Base-by-base conservation (phyloP, 2,888 invertebrate species). In the Spodoptera littoralis region DNA sequence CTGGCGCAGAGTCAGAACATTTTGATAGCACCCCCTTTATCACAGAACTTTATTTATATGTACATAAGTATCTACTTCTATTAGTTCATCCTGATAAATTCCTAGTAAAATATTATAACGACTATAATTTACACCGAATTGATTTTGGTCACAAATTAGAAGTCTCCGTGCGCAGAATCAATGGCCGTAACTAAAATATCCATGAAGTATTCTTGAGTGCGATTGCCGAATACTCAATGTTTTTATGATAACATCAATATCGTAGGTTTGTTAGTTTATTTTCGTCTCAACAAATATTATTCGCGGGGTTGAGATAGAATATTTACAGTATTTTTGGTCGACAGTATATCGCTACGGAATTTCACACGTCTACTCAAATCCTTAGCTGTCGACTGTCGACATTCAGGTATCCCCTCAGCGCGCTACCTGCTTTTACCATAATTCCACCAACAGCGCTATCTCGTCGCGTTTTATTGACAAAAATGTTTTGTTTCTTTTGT, bases 1-100 rank as follows among this genome's bases (percentile, higher is more conserved):
- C 90, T 91, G 91, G 90, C 89, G 85, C 86, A 68, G 80, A 86
- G 81, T 88, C 90, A 86, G 89, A 88, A 87, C 88, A 86, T 88
- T 90, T 87, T 88, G 90, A 90, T 89, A 88, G 82, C 77, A 83
- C 82, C 79, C 76, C 85, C 80, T 87, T 86, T 90, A 89, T 88
- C 76, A 76, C 69, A 66, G 58, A 81, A 79, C 65, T 73, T 78
- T 78, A 81, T 78, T 79, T 73, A 79, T 81, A 69, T 70, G 61
- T 70, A 73, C 68, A 76, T 67, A 69, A 76, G 67, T 70, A 73
- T 52, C 46, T 59, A 52, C 64, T 70, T 72, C 49, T 73, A 79
- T 76, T 73, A 68, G 68, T 65, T 76, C 54, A 62, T 56, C 55
- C 45, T 63, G 48, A 81, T 78, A 81, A 80, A 81, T 78, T 72